Percentiles rank a stretch among this genome's conserved stretches.
Conservation (phyloP, 2,797 vertebrate genomes). For the Anableps anableps region DNA sequence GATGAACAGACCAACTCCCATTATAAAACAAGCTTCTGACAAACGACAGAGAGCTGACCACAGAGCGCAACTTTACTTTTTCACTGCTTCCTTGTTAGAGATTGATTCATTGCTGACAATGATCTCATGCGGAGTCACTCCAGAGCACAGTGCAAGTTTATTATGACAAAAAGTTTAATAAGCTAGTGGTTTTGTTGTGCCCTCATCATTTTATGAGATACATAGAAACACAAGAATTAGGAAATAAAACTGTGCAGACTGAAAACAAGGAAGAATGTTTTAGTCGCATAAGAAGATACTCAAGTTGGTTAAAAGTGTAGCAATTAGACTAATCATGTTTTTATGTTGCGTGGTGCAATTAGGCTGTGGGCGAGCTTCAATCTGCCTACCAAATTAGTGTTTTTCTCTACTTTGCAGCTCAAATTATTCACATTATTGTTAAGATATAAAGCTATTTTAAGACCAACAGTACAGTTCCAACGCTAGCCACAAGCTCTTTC, state of each 20-base stretch:
- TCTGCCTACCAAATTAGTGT: neutral
- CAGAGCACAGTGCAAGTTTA: neutral
- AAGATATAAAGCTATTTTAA: conserved; percentile 10
- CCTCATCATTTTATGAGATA: conserved; percentile 1
- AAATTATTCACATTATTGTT: conserved; percentile 1
- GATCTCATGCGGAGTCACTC: conserved; percentile 1
- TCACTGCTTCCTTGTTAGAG: conserved; percentile 14
- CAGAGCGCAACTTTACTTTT: conserved; percentile 28
- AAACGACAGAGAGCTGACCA: conserved; percentile 41
- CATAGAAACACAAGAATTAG: neutral
- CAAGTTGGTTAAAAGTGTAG: conserved; percentile 16
- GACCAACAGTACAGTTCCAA: neutral
- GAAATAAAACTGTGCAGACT: neutral
- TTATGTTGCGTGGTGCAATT: conserved; percentile 2
- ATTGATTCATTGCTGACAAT: conserved; percentile 15
- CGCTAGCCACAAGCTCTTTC: neutral
- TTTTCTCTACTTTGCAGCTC: conserved; percentile 1
- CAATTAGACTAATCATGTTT: conserved; percentile 1
- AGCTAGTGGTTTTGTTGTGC: neutral
- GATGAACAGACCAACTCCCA: conserved; percentile 37
- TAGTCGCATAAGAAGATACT: conserved; percentile 1
- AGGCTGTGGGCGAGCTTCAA: conserved; percentile 1
- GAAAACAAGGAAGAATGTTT: conserved; percentile 3
- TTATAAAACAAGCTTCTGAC: conserved; percentile 45
- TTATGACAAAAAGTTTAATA: neutral